Base-by-base conservation (phyloP, 2,888 invertebrate species). In the Callyntrura guangdongensis region DNA sequence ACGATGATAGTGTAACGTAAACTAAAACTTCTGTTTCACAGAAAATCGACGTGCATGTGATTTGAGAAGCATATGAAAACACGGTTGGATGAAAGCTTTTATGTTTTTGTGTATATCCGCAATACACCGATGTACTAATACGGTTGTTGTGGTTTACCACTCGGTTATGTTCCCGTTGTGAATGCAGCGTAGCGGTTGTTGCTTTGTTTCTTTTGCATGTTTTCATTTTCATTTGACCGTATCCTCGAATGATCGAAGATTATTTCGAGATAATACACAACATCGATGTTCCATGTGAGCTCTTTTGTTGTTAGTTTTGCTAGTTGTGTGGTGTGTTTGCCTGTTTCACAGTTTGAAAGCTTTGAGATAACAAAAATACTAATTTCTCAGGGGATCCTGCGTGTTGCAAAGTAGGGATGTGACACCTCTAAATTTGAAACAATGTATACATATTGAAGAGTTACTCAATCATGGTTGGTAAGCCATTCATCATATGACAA, bases 161-260 rank as follows among this genome's bases (percentile, higher is more conserved):
- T 74, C 74, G 74, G 74, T 74, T 74, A 49, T 74, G 74, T 22
- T 74, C 74, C 74, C 49, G 74, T 49, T 49, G 74, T 22, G 22
- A 22, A 22, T 74, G 49, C 74, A 8, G 25, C 27, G 47, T 0
- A 17, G 2, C 45, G 69, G 69, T 45, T 17, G 69, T 72, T 72
- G 69, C 45, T 72, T 74, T 74, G 74, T 74, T 74, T 74, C 74
- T 49, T n/a, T n/a, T 74, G 49, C 49, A 12, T 74, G 74, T 22
- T 74, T 74, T 74, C 74, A 74, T 36, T 67, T 25, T 61, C 20
- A 22, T 45, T 74, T 74, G 74, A 74, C 49, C 49, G 36, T 36
- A 47, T 49, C 22, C 6, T 22, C 74, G n/a, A n/a, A 49, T 74
- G 49, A 9, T 36, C 67, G 45, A 47, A 72, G 74, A 74, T 74